Conservation (phyloP, 2,888 invertebrate species). For the Cryptus viduatorius region DNA sequence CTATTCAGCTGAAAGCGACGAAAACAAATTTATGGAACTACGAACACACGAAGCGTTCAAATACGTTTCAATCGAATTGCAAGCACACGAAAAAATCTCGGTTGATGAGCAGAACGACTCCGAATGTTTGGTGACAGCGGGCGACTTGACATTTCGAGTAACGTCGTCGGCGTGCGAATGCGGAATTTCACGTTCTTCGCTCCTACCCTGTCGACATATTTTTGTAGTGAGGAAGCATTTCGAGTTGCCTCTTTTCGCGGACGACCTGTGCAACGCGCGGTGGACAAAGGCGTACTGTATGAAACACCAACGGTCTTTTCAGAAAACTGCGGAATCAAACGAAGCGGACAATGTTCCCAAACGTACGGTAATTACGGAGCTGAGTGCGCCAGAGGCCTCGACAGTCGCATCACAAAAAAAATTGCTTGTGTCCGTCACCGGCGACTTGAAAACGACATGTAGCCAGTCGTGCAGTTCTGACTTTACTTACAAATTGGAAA, state of each 20-base stretch:
- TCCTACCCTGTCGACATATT: conserved; percentile 58
- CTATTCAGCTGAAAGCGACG: not conserved
- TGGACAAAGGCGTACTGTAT: conserved; percentile 61
- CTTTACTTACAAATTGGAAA: not conserved
- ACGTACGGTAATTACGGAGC: not conserved
- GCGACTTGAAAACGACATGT: conserved; percentile 12
- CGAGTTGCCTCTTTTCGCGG: conserved; percentile 34
- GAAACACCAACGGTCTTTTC: conserved; percentile 45
- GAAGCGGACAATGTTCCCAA: not conserved
- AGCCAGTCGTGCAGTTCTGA: conserved; percentile 25
- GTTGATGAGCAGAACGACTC: not conserved
- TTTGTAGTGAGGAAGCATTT: conserved; percentile 54
- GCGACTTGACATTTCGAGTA: not conserved
- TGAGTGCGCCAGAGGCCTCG: no score
- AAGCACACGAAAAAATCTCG: not conserved
- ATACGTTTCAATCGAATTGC: not conserved
- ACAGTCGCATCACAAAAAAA: no score
- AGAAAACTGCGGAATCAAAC: not conserved
- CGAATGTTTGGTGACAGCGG: not conserved
- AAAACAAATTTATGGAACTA: not conserved
- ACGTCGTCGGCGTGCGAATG: conserved; percentile 51
- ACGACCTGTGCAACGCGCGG: conserved; percentile 39
- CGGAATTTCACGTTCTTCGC: conserved; percentile 26
- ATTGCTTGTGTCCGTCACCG: not conserved
- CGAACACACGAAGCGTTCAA: not conserved